phyloP scores from a whole-genome alignment of 2,113 vertebrate species.

The Gadus chalcogrammus region DNA sequence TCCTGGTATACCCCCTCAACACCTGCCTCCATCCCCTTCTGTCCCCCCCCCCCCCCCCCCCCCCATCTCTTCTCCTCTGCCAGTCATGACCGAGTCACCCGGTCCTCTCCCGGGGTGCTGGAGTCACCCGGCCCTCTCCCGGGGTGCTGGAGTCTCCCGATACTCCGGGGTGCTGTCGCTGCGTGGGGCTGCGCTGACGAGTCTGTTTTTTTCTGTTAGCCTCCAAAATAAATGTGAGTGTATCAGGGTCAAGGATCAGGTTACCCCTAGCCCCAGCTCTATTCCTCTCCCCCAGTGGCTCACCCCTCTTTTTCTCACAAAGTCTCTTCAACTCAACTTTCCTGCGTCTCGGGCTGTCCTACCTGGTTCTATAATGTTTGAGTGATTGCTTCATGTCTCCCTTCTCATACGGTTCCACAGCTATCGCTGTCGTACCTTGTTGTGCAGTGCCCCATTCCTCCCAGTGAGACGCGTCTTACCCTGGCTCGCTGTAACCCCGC shows the following conservation, averaged over 20 bases:
- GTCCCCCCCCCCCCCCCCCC: not conserved
- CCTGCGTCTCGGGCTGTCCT: not conserved
- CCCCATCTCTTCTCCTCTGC: not conserved
- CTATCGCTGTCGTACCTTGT: slow-evolving; percentile 9
- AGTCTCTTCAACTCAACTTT: not conserved
- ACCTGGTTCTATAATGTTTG: no score
- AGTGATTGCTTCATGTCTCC: no score
- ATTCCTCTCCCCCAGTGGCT: not conserved
- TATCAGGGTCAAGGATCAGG: slow-evolving; percentile 59
- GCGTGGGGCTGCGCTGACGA: slow-evolving; percentile 54
- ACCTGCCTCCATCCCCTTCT: not conserved
- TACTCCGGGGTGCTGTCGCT: not conserved
- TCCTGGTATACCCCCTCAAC: not conserved
- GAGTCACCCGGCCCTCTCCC: not conserved
- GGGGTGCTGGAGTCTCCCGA: not conserved
- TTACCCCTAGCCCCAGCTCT: slow-evolving; percentile 43
- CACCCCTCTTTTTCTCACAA: slow-evolving; percentile 7
- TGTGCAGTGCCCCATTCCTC: slow-evolving; percentile 27
- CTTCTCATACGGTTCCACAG: no score
- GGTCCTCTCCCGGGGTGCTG: not conserved
- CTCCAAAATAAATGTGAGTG: slow-evolving; percentile 70
- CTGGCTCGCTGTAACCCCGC: slow-evolving; percentile 38
- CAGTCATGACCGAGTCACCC: no score
- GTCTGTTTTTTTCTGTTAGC: slow-evolving; percentile 60
- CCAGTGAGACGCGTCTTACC: slow-evolving; percentile 13